These are phyloP conservation scores for Boulengeromyrus knoepffleri DNA, from an alignment of 2,113 vertebrate genomes.

Conservation along the genomic window DNA sequence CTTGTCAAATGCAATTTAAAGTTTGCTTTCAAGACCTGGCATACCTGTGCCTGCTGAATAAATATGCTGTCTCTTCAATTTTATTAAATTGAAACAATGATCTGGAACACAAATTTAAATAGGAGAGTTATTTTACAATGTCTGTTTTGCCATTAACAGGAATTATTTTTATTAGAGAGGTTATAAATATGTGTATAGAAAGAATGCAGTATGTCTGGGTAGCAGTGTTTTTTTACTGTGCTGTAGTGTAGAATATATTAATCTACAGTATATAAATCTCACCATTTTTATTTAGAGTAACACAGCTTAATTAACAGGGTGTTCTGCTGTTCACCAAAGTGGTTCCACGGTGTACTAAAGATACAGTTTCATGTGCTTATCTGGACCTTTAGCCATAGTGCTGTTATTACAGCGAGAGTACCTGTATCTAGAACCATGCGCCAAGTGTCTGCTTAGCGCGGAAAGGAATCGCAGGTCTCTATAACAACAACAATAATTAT, in stretches of 20 bases:
- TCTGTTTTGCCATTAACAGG: neutral
- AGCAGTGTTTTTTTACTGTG: neutral
- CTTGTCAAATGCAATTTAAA: constrained; percentile 8
- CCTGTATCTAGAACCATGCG: neutral
- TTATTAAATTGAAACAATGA: neutral
- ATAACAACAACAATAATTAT: neutral
- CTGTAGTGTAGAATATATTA: neutral
- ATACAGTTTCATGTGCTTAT: neutral
- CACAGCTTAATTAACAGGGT: neutral
- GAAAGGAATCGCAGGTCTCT: neutral
- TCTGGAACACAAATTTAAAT: neutral
- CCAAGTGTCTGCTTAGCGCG: neutral
- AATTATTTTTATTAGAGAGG: neutral
- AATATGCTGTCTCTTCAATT: neutral
- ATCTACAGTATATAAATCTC: neutral
- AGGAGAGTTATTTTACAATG: neutral
- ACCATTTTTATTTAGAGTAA: neutral
- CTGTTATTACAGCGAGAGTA: neutral
- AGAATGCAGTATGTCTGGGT: neutral
- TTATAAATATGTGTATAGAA: neutral
- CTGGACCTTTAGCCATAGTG: neutral
- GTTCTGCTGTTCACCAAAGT: neutral
- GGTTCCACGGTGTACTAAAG: neutral
- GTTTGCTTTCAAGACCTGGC: neutral
- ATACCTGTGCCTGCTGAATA: neutral